Evolutionary conservation across 2,797 vertebrate genomes (phyloP).

Genomic region (Esox lucius): DNA sequence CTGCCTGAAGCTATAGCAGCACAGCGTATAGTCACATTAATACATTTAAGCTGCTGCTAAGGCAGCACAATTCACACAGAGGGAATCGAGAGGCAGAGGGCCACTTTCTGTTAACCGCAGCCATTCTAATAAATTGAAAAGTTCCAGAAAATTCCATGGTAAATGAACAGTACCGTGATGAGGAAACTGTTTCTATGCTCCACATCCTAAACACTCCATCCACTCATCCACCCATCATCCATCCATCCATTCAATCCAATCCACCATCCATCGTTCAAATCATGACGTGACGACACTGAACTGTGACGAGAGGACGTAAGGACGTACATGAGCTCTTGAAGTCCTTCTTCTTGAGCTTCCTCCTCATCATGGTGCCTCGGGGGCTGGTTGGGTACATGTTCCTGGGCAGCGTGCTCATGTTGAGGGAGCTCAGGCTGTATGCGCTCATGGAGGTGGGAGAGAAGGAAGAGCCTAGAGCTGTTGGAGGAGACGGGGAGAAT

Average conservation of each 20-base stretch:
- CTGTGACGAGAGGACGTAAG: background rate
- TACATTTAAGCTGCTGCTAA: no score
- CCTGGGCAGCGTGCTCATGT: constrained; percentile 93
- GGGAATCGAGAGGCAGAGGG: background rate
- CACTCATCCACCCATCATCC: no score
- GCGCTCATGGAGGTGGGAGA: constrained; percentile 91
- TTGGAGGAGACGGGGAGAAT: constrained; percentile 35
- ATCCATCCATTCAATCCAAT: no score
- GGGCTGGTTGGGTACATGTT: constrained; percentile 97
- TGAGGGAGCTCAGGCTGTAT: constrained; percentile 97
- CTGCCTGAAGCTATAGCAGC: no score
- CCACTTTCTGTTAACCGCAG: background rate
- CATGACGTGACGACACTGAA: background rate
- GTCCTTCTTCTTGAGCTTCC: constrained; percentile 96
- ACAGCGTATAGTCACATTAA: no score
- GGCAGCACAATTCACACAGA: background rate
- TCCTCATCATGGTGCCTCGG: constrained; percentile 92
- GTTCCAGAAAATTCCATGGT: background rate
- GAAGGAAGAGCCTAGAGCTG: constrained; percentile 76
- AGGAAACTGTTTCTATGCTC: background rate
- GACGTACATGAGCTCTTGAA: constrained; percentile 93
- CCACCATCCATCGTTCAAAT: no score
- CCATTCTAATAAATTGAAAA: background rate
- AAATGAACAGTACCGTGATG: background rate
- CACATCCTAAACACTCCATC: background rate